Evolutionary conservation across 2,888 invertebrate genomes (phyloP).

Genomic region (Apotomis betuletana): DNA sequence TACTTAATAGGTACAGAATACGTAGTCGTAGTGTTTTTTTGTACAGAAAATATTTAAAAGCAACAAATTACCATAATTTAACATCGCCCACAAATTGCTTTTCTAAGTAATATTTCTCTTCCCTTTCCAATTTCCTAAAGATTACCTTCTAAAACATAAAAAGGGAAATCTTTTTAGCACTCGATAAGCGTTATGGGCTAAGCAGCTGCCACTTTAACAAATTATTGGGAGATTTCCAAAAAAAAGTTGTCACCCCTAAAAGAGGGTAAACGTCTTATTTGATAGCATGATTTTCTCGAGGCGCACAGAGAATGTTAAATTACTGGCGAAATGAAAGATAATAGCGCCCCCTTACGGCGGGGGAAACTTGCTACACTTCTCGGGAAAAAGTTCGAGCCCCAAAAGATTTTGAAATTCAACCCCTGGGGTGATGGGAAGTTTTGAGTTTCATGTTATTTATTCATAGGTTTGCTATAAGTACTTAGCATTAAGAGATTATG

Average conservation of each 20-base stretch:
- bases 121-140: constrained; percentile 47
- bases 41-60: not conserved
- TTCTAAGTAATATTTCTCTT: constrained; percentile 41
- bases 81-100: constrained; percentile 36
- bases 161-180: constrained; percentile 68
- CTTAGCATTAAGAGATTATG: constrained; percentile 38
- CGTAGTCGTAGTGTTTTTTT: not conserved
- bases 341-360: constrained; percentile 75
- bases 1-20: not conserved
- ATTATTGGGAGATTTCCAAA: constrained; percentile 79
- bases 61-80: constrained; percentile 30
- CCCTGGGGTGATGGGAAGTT: constrained; percentile 61
- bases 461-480: constrained; percentile 63
- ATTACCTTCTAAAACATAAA: constrained; percentile 50
- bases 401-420: constrained; percentile 75
- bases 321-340: constrained; percentile 82
- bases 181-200: constrained; percentile 80
- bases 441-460: constrained; percentile 74
- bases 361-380: constrained; percentile 68
- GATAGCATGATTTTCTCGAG: constrained; percentile 79
- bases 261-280: constrained; percentile 75
- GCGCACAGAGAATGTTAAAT: constrained; percentile 81
- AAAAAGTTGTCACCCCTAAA: constrained; percentile 78
- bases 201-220: constrained; percentile 82
- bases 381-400: constrained; percentile 74